Evolutionary conservation across 2,888 invertebrate species (phyloP), one percentile per base, ranked within the genome.

Genomic region (Poecilus cupreus): DNA sequence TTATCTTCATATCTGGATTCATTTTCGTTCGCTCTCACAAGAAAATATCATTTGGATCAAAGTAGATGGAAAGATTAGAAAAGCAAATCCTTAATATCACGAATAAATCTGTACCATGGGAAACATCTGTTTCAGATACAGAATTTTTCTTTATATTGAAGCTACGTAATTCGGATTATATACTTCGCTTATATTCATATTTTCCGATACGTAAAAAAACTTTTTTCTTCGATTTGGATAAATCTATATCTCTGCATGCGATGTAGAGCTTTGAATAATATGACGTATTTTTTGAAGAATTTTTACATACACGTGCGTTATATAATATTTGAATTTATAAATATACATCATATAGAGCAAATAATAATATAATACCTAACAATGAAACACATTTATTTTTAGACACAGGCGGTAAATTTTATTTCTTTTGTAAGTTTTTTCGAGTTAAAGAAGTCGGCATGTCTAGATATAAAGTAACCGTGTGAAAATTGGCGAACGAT

Each of bases 401-500:
- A 43, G 43, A 43, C 11, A 43, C 43, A 43, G 11, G 43, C n/a
- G 13, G 43, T 43, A 11, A 8, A 43, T 43, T 43, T n/a, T 13
- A 13, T 43, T 43, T 43, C 43, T 43, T 39, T n/a, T 43, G 43
- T 43, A 43, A 43, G 32, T 32, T 2, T 26, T 32, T 32, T 32
- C 4, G 32, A 32, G 8, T 5, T 8, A 32, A 5, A 32, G 13
- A 43, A 43, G 43, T 43, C 43, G n/a, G n/a, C 43, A 43, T 43
- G 43, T 39, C 39, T 39, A 39, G 39, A 39, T 43, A 43, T 3
- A 43, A 43, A 43, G 43, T 54, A 54, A 20, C 54, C 2, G 54
- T 54, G 54, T 20, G 54, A 54, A 54, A 54, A 54, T 54, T 54
- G 54, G 54, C 22, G 54, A 6, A 54, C 54, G 54, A 54, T 54